Evolutionary conservation across 2,113 vertebrate genomes (phyloP).

Genomic region (Oxyura jamaicensis): DNA sequence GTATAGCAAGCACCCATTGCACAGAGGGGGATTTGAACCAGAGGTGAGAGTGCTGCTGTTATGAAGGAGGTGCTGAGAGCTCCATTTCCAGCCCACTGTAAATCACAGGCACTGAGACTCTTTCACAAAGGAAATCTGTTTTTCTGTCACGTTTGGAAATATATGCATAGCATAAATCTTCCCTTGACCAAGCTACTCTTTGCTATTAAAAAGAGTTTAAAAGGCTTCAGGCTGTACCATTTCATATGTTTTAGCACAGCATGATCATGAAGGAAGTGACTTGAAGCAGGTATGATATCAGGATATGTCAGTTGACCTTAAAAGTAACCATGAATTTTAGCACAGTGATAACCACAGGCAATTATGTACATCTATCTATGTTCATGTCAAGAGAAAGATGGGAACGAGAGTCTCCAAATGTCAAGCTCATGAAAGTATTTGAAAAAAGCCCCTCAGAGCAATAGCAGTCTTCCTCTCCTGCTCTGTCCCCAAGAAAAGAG

Average conservation of each 20-base stretch:
- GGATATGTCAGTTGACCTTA: conserved; percentile 36
- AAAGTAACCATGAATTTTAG: conserved; percentile 37
- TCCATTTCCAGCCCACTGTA: not conserved
- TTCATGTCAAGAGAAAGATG: conserved; percentile 4
- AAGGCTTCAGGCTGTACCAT: conserved; percentile 6
- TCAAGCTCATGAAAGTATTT: not conserved
- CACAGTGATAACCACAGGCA: conserved; percentile 29
- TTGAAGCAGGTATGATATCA: conserved; percentile 23
- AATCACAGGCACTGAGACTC: not conserved
- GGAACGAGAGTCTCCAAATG: not conserved
- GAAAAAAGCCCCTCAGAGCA: not conserved
- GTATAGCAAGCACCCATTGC: not conserved
- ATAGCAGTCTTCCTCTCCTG: not conserved
- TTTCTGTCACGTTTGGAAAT: not conserved
- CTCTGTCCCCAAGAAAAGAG: not conserved
- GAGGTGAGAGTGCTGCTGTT: not conserved
- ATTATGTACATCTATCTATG: not conserved
- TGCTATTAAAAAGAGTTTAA: not conserved
- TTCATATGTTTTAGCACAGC: conserved; percentile 39
- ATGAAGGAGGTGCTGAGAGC: not conserved
- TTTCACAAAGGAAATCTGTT: not conserved
- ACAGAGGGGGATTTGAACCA: not conserved
- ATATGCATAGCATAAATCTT: not conserved
- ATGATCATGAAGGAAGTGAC: not conserved
- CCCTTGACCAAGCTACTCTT: not conserved